Evolutionary conservation across 2,888 invertebrate species (phyloP).

Genomic region (Aradus depressus): DNA sequence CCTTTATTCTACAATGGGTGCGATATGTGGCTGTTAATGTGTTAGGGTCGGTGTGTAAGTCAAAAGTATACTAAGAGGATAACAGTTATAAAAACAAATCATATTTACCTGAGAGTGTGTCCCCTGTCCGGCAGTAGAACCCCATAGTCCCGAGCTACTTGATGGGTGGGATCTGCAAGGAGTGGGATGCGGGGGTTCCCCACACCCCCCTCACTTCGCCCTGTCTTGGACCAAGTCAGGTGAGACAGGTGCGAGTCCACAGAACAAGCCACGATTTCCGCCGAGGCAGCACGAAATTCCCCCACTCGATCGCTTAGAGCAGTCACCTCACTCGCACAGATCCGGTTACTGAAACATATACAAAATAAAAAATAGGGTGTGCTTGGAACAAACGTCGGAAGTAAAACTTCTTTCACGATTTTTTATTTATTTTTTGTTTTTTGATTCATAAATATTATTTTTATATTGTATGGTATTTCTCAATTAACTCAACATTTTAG

Average conservation of each 20-base stretch:
- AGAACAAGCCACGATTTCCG: constrained; percentile 79
- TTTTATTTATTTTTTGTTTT: no score
- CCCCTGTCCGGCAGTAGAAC: constrained; percentile 85
- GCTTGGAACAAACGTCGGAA: no score
- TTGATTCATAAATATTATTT: no score
- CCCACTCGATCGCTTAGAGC: constrained; percentile 76
- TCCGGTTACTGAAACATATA: constrained; percentile 68
- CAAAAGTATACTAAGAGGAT: no score
- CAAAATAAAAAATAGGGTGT: constrained; percentile 21
- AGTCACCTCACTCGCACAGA: constrained; percentile 82
- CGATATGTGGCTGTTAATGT: no score
- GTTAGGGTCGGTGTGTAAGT: no score
- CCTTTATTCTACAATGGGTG: no score
- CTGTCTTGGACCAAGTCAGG: constrained; percentile 84
- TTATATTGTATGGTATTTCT: no score
- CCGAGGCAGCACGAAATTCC: constrained; percentile 68
- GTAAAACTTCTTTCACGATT: no score
- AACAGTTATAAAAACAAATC: neutral
- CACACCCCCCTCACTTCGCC: constrained; percentile 79
- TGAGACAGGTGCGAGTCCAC: constrained; percentile 87
- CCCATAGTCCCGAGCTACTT: constrained; percentile 85
- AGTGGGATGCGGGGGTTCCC: constrained; percentile 80
- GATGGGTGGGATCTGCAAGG: constrained; percentile 79
- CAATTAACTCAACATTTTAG: no score
- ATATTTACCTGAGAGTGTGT: constrained; percentile 59